phyloP scores from a whole-genome alignment of 2,888 invertebrate species.

The Altica lythri region DNA sequence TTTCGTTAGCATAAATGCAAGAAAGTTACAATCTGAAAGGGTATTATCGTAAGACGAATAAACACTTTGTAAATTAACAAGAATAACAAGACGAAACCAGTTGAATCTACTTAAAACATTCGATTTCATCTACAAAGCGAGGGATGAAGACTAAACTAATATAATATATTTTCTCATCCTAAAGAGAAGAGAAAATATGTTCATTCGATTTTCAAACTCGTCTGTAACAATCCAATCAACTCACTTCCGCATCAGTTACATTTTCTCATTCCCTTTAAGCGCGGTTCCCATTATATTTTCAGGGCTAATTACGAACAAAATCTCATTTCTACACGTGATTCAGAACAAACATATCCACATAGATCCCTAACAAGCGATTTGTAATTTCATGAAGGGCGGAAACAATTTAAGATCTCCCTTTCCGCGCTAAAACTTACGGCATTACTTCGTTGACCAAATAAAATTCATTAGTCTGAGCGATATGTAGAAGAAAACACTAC shows the following conservation, averaged over 20 bases:
- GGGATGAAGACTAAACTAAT: too few species aligned
- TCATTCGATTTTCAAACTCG: too few species aligned
- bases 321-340: constrained; percentile 15
- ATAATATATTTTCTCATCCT: too few species aligned
- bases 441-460: constrained; percentile 24
- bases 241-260: too few species aligned
- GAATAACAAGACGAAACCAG: too few species aligned
- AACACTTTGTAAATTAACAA: constrained; percentile 1
- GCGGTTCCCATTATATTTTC: too few species aligned
- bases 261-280: too few species aligned
- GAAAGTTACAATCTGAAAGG: constrained; percentile 6
- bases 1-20: neutral
- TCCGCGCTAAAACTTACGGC: constrained; percentile 36
- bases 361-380: constrained; percentile 25
- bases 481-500: neutral
- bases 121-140: too few species aligned
- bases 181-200: too few species aligned
- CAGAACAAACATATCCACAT: constrained; percentile 2
- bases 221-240: too few species aligned
- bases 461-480: neutral
- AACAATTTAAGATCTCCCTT: constrained; percentile 39
- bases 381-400: constrained; percentile 36
- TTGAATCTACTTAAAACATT: too few species aligned
- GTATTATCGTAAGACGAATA: neutral
- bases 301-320: constrained; percentile 18